phyloP scores from a whole-genome alignment of 2,113 vertebrate species.

The Oostethus manadensis region DNA sequence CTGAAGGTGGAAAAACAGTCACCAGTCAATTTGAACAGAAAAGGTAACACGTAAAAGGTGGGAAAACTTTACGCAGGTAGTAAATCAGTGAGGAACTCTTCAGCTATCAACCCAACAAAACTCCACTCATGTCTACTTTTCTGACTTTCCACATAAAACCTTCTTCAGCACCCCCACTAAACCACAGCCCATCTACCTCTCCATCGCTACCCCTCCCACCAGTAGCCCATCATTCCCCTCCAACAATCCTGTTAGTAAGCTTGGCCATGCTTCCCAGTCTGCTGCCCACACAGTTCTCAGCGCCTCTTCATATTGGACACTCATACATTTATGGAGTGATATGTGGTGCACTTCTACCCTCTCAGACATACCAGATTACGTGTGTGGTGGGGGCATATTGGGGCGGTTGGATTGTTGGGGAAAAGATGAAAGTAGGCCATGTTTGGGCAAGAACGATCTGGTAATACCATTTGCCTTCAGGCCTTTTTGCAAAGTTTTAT shows the following conservation, averaged over 20 bases:
- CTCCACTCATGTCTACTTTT: neutral
- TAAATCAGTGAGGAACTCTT: too few species aligned
- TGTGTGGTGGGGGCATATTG: too few species aligned
- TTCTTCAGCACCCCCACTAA: conserved; percentile 11
- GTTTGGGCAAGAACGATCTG: too few species aligned
- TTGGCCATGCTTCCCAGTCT: conserved; percentile 55
- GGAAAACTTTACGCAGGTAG: too few species aligned
- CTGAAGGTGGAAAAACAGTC: too few species aligned
- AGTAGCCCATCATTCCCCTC: neutral
- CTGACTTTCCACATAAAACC: conserved; percentile 14
- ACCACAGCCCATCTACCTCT: conserved; percentile 24
- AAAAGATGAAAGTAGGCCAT: conserved; percentile 13
- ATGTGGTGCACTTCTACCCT: conserved; percentile 45
- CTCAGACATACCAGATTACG: conserved; percentile 49
- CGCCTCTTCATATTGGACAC: conserved; percentile 65
- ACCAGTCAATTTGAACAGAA: too few species aligned
- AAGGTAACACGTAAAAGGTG: too few species aligned
- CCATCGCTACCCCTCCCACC: conserved; percentile 13
- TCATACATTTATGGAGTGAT: conserved; percentile 66
- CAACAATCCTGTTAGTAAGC: conserved; percentile 55
- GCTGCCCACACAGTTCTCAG: conserved; percentile 61
- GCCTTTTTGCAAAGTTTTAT: too few species aligned
- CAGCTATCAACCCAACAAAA: neutral
- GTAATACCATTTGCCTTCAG: too few species aligned
- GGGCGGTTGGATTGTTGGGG: neutral